Evolutionary conservation across 2,113 vertebrate species (phyloP).

Genomic region (Colistium nudipinnis): DNA sequence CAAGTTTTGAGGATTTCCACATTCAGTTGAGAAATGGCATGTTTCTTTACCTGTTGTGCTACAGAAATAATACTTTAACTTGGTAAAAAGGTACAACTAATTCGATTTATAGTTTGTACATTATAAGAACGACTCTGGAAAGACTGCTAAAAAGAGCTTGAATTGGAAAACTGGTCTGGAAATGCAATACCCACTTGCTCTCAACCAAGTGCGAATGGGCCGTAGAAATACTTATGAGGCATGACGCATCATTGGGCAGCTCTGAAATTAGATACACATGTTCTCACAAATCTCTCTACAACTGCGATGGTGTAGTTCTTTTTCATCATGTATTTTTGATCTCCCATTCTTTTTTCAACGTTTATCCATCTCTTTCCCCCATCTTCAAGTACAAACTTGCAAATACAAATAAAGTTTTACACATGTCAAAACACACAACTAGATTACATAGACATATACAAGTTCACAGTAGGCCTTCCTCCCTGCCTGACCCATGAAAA

Average conservation of each 20-base stretch:
- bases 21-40: not conserved
- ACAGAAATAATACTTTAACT: no score
- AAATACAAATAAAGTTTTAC: not conserved
- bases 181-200: no score
- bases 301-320: conserved; percentile 12
- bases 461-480: not conserved
- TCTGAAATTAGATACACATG: conserved; percentile 48
- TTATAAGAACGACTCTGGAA: no score
- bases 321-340: conserved; percentile 15
- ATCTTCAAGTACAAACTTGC: not conserved
- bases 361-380: not conserved
- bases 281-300: conserved; percentile 37
- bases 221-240: no score
- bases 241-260: conserved; percentile 42
- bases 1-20: not conserved
- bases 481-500: no score
- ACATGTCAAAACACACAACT: not conserved
- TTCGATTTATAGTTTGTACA: no score
- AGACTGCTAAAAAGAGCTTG: no score
- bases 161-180: no score
- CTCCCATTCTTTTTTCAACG: not conserved
- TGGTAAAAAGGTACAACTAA: no score
- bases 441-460: not conserved
- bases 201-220: no score
- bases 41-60: not conserved